These are phyloP conservation scores for Hemiprocne comata DNA, from an alignment of 2,113 vertebrate genomes.

Conservation along the genomic window DNA sequence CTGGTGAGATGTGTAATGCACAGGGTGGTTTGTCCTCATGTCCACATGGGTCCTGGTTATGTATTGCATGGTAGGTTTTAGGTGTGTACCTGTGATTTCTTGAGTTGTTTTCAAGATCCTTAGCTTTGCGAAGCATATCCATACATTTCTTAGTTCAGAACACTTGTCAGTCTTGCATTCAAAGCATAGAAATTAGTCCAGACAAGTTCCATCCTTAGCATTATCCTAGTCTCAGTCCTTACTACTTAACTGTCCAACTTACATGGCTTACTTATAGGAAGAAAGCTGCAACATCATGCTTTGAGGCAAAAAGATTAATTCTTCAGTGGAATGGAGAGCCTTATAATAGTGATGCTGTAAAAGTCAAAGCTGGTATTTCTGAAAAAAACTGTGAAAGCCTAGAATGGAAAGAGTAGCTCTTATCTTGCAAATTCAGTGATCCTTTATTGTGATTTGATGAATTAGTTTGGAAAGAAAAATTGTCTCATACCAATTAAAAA, in stretches of 20 bases:
- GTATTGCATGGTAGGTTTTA: neutral
- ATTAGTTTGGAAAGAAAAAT: constrained; percentile 1
- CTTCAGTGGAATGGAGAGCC: neutral
- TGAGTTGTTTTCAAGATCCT: neutral
- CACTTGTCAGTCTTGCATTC: neutral
- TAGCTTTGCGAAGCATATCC: neutral
- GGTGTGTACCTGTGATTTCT: neutral
- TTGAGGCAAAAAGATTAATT: neutral
- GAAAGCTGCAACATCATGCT: neutral
- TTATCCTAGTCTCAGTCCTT: neutral
- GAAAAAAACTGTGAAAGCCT: neutral
- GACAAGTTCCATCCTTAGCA: neutral
- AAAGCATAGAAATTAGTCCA: neutral
- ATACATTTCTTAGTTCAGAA: neutral
- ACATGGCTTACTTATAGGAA: neutral
- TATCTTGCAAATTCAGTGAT: neutral
- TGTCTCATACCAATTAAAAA: constrained; percentile 29
- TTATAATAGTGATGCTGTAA: neutral
- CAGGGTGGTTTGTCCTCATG: neutral
- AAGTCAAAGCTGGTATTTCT: neutral
- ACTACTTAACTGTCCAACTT: neutral
- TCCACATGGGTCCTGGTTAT: neutral
- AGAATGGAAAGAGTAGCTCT: neutral
- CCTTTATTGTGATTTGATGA: neutral
- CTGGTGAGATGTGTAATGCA: neutral